A percentile compares a stretch with the other conserved stretches of the same genome.
Evolutionary conservation across 2,888 invertebrate genomes (phyloP).

Genomic region (Mythimna loreyi): DNA sequence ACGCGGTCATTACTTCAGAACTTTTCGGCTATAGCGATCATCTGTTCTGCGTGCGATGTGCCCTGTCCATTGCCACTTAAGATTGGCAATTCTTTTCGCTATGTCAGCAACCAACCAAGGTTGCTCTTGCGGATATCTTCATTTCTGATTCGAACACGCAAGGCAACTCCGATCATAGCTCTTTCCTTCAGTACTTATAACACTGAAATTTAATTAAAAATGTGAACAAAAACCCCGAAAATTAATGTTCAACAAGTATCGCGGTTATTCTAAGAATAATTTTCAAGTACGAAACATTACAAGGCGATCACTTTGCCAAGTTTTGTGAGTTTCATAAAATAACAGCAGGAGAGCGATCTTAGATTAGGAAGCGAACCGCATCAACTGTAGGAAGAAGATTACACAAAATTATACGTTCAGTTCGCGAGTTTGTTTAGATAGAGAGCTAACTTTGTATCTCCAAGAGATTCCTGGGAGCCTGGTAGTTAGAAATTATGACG

Average conservation of each 20-base stretch:
- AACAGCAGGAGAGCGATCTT: constrained; percentile 36
- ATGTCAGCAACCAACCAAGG: too few species aligned
- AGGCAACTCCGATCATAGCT: too few species aligned
- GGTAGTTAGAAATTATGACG: not conserved
- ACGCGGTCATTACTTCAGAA: too few species aligned
- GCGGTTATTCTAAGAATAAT: constrained; percentile 9
- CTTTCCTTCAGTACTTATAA: constrained; percentile 2
- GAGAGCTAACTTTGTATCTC: constrained; percentile 8
- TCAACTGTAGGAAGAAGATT: constrained; percentile 41
- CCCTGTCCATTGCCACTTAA: too few species aligned
- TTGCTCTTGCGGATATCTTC: too few species aligned
- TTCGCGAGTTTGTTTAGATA: constrained; percentile 29
- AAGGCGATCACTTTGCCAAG: constrained; percentile 35
- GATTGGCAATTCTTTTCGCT: too few species aligned
- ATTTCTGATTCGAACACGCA: too few species aligned
- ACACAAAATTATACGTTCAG: constrained; percentile 39
- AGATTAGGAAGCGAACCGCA: constrained; percentile 44
- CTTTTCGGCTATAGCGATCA: too few species aligned
- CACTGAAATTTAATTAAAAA: not conserved
- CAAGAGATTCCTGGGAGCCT: not conserved
- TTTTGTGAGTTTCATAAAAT: constrained; percentile 47
- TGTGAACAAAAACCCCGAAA: constrained; percentile 4
- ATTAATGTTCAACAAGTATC: constrained; percentile 25
- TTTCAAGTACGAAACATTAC: constrained; percentile 25
- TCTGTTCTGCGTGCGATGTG: too few species aligned